phyloP scores from a whole-genome alignment of 2,113 vertebrate genomes.

The Nibea coibor region DNA sequence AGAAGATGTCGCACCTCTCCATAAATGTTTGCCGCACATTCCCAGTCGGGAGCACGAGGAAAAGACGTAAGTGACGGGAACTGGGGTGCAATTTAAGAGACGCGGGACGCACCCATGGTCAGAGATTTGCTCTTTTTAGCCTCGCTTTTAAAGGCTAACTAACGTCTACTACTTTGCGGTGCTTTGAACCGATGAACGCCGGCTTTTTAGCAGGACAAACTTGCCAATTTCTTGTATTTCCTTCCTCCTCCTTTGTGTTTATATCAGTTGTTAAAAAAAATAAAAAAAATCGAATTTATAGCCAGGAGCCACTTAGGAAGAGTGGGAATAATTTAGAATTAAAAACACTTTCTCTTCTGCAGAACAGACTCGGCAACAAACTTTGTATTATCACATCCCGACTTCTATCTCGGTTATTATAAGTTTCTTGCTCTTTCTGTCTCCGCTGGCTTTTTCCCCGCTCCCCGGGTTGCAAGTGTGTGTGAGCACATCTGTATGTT shows the following conservation, averaged over 20 bases:
- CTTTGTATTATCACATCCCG: not conserved
- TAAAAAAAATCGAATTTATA: conserved; percentile 6
- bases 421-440: conserved; percentile 9
- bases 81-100: too few species aligned
- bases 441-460: not conserved
- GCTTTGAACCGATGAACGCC: not conserved
- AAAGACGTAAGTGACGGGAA: too few species aligned
- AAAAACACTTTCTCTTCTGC: conserved; percentile 2
- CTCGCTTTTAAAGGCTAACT: too few species aligned
- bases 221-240: not conserved
- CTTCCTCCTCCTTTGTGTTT: not conserved
- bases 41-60: too few species aligned
- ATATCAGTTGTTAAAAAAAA: not conserved
- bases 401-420: conserved; percentile 12
- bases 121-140: not conserved
- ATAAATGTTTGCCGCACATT: too few species aligned
- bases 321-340: conserved; percentile 38
- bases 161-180: too few species aligned
- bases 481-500: conserved; percentile 46
- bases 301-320: conserved; percentile 22
- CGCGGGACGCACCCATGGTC: too few species aligned
- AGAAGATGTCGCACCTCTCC: too few species aligned
- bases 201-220: conserved; percentile 4
- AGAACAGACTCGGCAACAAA: conserved; percentile 26
- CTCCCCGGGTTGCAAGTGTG: conserved; percentile 1